Conservation (phyloP, 2,113 vertebrate species). For the Sclerurus mexicanus region DNA sequence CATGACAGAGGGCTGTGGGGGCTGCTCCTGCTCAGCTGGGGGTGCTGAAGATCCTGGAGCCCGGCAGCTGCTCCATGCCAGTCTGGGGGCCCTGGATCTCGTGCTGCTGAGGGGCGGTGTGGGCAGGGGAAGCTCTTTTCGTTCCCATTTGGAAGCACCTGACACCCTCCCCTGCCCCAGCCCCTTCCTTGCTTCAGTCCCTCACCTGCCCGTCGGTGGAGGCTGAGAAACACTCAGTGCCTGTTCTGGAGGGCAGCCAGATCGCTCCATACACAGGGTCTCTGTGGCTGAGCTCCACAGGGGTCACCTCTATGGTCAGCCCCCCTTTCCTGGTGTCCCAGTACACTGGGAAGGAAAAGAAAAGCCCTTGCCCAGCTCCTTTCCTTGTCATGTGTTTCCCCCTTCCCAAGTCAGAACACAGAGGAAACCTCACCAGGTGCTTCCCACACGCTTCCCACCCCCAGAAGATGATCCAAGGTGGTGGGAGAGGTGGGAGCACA, state of each 20-base stretch:
- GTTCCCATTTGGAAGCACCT: neutral
- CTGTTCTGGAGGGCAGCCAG: constrained; percentile 94
- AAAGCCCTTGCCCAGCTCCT: neutral
- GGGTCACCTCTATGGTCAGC: constrained; percentile 82
- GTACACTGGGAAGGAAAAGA: constrained; percentile 73
- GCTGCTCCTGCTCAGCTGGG: rapidly evolving
- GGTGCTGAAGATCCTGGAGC: neutral
- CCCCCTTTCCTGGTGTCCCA: constrained; percentile 94
- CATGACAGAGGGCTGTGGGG: neutral
- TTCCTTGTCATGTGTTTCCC: rapidly evolving
- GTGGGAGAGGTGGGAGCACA: neutral
- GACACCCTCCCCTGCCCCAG: neutral
- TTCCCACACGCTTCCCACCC: neutral
- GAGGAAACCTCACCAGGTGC: neutral
- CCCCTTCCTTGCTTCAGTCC: neutral
- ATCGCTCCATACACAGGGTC: constrained; percentile 90
- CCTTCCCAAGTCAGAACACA: neutral
- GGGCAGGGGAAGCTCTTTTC: neutral
- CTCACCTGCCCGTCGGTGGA: constrained; percentile 74
- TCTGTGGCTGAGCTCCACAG: constrained; percentile 87
- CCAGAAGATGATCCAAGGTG: neutral
- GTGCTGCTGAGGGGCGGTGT: neutral
- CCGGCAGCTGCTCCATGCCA: neutral
- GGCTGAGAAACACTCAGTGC: constrained; percentile 89
- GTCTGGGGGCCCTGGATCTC: neutral